Conservation (phyloP, 2,797 vertebrate genomes). For the Melanotaenia parkinsoni region DNA sequence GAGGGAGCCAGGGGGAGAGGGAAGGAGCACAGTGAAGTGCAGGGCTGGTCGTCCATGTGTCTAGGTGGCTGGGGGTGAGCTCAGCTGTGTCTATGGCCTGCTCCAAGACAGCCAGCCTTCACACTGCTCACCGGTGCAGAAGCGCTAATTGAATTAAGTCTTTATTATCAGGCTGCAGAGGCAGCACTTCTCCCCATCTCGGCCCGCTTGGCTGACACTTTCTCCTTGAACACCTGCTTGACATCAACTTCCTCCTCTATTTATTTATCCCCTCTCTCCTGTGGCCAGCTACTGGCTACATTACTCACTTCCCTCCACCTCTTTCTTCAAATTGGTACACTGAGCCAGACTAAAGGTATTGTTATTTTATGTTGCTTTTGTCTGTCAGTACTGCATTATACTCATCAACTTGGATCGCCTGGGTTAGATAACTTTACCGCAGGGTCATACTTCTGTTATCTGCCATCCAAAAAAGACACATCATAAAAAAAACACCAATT, state of each 20-base stretch:
- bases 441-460: slow-evolving; percentile 25
- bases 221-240: slow-evolving; percentile 89
- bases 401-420: slow-evolving; percentile 31
- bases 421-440: slow-evolving; percentile 11
- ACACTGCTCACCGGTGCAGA: slow-evolving; percentile 81
- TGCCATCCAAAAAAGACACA: slow-evolving; percentile 46
- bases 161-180: slow-evolving; percentile 87
- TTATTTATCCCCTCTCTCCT: slow-evolving; percentile 83
- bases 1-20: slow-evolving; percentile 31
- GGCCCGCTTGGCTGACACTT: slow-evolving; percentile 86
- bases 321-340: slow-evolving; percentile 58
- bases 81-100: slow-evolving; percentile 58
- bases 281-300: slow-evolving; percentile 75
- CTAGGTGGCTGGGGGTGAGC: slow-evolving; percentile 54
- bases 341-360: slow-evolving; percentile 25
- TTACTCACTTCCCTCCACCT: slow-evolving; percentile 50
- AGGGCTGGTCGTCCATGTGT: slow-evolving; percentile 53
- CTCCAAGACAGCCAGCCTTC: slow-evolving; percentile 73
- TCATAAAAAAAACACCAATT: slow-evolving; percentile 54
- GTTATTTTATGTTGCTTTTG: slow-evolving; percentile 42
- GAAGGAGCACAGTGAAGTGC: slow-evolving; percentile 31
- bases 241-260: slow-evolving; percentile 86
- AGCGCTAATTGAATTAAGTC: slow-evolving; percentile 88
- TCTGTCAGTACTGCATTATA: slow-evolving; percentile 16
- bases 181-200: slow-evolving; percentile 84